Evolutionary conservation across 2,888 invertebrate species (phyloP).

Genomic region (Drosophila quinaria): DNA sequence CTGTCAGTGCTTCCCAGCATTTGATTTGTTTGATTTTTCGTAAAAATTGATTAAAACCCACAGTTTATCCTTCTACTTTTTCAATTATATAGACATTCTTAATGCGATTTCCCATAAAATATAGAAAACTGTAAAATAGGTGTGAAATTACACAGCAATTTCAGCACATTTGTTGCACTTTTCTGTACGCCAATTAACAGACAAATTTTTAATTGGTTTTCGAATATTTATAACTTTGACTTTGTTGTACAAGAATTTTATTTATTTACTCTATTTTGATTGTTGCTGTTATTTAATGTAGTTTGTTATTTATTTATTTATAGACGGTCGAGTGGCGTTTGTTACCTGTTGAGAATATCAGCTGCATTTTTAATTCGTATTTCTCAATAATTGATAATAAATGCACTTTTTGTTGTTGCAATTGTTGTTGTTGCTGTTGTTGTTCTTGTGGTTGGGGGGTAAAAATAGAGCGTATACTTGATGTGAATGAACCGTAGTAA

Average conservation of each 20-base stretch:
- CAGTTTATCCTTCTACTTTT: too few relatives aligned
- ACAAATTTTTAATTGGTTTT: conserved; percentile 22
- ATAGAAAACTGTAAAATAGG: neutral
- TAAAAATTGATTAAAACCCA: too few relatives aligned
- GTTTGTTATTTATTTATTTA: conserved; percentile 13
- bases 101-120: neutral
- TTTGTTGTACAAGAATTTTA: neutral
- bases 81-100: too few relatives aligned
- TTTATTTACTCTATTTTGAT: neutral
- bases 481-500: conserved; percentile 80
- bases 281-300: neutral
- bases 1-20: too few relatives aligned
- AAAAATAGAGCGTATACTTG: conserved; percentile 15
- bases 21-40: too few relatives aligned
- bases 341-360: conserved; percentile 36
- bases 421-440: neutral
- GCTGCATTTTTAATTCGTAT: conserved; percentile 21
- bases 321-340: neutral
- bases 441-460: neutral
- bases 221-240: conserved; percentile 35
- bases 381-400: conserved; percentile 50
- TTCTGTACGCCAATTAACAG: conserved; percentile 12
- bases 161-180: conserved; percentile 23
- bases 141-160: conserved; percentile 19
- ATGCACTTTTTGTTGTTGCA: conserved; percentile 2